Evolutionary conservation across 1,140 invertebrate genomes (phyloP), one percentile per base, ranked within the genome.

Genomic region (Lanistes nyassanus): DNA sequence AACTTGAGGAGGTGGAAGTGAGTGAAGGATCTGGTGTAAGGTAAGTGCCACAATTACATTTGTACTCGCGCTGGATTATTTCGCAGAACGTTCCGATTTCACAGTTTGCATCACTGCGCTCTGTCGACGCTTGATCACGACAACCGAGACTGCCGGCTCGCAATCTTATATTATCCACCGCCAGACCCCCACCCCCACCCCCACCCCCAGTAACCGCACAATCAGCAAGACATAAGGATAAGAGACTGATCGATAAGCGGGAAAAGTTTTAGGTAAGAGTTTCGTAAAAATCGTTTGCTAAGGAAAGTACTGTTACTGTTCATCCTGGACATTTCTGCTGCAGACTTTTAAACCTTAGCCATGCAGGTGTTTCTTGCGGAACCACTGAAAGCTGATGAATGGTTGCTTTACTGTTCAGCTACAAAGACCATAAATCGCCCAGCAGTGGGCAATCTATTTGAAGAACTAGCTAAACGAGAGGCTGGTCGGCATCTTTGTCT

Each of bases 21-120:
- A 60, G 56, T 60, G 11, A 60, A 9, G 56, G n/a, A 31, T 26
- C n/a, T 60, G 56, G n/a, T 60, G 56, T 60, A 60, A 60, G 23
- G 11, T 26, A n/a, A 60, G 23, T n/a, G 53, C n/a, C 19, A 55
- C 53, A n/a, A 29, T 7, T 29, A 9, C 58, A 13, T 29, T 31
- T 31, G n/a, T 9, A 62, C n/a, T 29, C 58, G 34, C 23, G 34
- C 58, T 55, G 53, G 13, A 16, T 55, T 13, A 16, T 55, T 55
- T 13, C n/a, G 13, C n/a, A 13, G n/a, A 55, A 55, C 53, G n/a
- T 55, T 55, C n/a, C 58, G 31, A 6, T 23, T 60, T 6, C 31
- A 31, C 23, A 23, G 31, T 60, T n/a, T 26, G n/a, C 58, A 60
- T 60, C 58, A 60, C 31, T n/a, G n/a, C n/a, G n/a, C n/a, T n/a